Percentiles rank a stretch among this genome's conserved stretches.
These are phyloP conservation scores for Dendroctonus valens DNA, from an alignment of 1,140 invertebrate species.

Conservation along the genomic window DNA sequence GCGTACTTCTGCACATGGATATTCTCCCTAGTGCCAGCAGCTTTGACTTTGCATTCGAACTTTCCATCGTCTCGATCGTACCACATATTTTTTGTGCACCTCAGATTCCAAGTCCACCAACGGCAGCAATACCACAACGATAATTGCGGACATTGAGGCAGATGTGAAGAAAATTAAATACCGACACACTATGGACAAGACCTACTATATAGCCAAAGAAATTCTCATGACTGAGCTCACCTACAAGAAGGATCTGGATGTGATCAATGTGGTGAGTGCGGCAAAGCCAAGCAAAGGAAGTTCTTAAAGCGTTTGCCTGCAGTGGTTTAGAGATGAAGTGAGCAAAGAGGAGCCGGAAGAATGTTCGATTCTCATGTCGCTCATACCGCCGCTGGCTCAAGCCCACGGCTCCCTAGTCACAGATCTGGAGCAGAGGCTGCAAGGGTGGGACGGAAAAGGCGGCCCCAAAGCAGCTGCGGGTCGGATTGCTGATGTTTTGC, in stretches of 20 bases:
- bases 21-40: constrained; percentile 76
- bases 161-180: constrained; percentile 44
- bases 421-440: constrained; percentile 56
- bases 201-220: constrained; percentile 93
- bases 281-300: neutral
- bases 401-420: constrained; percentile 59
- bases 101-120: constrained; percentile 21
- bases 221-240: constrained; percentile 93
- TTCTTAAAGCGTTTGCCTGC: constrained; percentile 21
- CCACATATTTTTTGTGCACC: neutral
- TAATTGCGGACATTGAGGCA: constrained; percentile 49
- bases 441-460: constrained; percentile 54
- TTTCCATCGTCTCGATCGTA: constrained; percentile 81
- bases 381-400: constrained; percentile 61
- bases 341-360: constrained; percentile 58
- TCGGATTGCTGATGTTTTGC: constrained; percentile 67
- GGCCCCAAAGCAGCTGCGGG: constrained; percentile 52
- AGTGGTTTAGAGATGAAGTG: constrained; percentile 69
- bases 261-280: constrained; percentile 75
- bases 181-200: constrained; percentile 61
- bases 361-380: constrained; percentile 50
- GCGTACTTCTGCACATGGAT: constrained; percentile 79
- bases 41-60: constrained; percentile 88
- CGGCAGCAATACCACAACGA: constrained; percentile 38
- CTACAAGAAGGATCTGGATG: constrained; percentile 92